phyloP scores from a whole-genome alignment of 2,113 vertebrate genomes.

The Odocoileus hemionus region DNA sequence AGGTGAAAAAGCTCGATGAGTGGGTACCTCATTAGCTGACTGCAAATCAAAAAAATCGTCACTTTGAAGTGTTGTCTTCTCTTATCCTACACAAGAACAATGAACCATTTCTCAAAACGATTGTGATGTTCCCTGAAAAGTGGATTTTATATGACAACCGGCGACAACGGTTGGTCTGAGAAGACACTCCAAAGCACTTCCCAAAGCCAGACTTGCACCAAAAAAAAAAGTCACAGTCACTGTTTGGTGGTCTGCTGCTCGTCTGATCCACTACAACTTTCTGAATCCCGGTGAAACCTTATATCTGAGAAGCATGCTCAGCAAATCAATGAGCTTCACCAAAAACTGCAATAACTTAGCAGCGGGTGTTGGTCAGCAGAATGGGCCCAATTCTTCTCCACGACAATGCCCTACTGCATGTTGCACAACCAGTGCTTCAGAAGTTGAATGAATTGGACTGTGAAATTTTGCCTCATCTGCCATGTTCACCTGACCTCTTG shows the following conservation, averaged over 20 bases:
- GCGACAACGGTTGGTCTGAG: not conserved
- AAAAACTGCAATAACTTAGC: not conserved
- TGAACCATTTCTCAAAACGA: not conserved
- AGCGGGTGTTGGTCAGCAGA: not conserved
- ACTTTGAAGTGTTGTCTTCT: not conserved
- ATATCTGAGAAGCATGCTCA: not conserved
- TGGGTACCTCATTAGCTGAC: not conserved
- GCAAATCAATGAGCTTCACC: not conserved
- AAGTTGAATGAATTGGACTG: not conserved
- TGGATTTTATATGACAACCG: not conserved
- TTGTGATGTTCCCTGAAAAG: not conserved
- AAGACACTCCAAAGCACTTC: not conserved
- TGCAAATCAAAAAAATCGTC: not conserved
- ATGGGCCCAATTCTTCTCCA: not conserved
- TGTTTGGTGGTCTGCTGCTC: not conserved
- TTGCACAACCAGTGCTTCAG: not conserved
- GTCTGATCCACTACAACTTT: not conserved
- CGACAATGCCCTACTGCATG: fast-evolving
- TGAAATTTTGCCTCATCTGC: not conserved
- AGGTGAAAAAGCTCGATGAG: not conserved
- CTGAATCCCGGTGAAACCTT: fast-evolving
- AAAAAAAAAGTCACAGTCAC: not conserved
- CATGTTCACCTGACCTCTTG: not conserved
- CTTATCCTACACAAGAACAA: not conserved
- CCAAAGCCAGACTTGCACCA: not conserved